These are phyloP conservation scores for Protobothrops flavoviridis DNA, from an alignment of 2,113 vertebrate genomes.

Conservation along the genomic window DNA sequence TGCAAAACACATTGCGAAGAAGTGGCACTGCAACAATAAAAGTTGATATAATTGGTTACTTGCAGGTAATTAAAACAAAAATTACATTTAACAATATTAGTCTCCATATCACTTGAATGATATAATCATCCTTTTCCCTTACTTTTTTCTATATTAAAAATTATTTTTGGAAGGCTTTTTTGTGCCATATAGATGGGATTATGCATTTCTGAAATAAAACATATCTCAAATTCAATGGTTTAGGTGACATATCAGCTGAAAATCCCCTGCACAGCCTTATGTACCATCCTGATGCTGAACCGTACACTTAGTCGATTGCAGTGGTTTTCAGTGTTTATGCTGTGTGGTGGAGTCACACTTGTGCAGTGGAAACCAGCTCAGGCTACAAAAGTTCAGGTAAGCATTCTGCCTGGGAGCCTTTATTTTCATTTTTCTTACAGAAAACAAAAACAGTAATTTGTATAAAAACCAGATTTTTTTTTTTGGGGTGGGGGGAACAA, in stretches of 20 bases:
- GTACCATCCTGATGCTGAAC: constrained; percentile 92
- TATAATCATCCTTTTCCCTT: not conserved
- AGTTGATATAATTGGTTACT: not conserved
- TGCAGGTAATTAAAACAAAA: not conserved
- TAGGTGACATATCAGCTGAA: constrained; percentile 97
- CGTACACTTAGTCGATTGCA: constrained; percentile 88
- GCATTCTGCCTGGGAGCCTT: not conserved
- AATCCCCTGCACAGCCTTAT: constrained; percentile 95
- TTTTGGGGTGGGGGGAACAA: not conserved
- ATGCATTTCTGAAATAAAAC: not conserved
- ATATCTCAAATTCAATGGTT: not conserved
- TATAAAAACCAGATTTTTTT: not conserved
- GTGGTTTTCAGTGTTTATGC: constrained; percentile 94
- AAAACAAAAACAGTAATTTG: rapidly evolving
- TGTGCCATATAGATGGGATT: not conserved
- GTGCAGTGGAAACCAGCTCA: constrained; percentile 92
- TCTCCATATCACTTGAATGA: not conserved
- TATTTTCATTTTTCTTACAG: rapidly evolving
- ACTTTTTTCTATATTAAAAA: not conserved
- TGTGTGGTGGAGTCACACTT: constrained; percentile 87
- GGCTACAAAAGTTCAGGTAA: constrained; percentile 88
- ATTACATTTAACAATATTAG: not conserved
- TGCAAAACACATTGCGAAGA: not conserved
- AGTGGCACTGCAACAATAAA: not conserved
- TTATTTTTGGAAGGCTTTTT: not conserved